Evolutionary conservation across 2,888 invertebrate genomes (phyloP).

Genomic region (Netelia inedita): DNA sequence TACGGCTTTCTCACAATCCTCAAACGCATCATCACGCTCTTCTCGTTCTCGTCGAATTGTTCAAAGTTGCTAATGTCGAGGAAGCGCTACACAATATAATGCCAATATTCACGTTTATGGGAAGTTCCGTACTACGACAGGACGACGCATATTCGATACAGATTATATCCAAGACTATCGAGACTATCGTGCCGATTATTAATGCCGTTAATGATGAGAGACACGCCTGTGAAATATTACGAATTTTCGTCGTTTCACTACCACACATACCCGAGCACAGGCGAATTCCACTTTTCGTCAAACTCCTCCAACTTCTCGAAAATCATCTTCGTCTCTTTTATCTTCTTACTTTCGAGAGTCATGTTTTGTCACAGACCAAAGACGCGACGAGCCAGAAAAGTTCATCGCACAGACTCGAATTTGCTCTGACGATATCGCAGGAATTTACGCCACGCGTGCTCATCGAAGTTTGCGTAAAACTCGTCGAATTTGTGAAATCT

Average conservation of each 20-base stretch:
- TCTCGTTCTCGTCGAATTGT: conserved; percentile 90
- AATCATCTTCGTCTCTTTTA: conserved; percentile 91
- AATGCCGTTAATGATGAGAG: conserved; percentile 83
- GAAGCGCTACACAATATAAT: conserved; percentile 93
- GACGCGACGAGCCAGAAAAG: conserved; percentile 70
- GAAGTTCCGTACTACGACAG: conserved; percentile 95
- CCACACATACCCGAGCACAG: conserved; percentile 97
- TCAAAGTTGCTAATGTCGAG: conserved; percentile 80
- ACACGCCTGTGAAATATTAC: conserved; percentile 89
- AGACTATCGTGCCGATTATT: conserved; percentile 95
- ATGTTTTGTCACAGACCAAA: conserved; percentile 86
- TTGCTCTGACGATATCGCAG: conserved; percentile 89
- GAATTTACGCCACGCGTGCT: conserved; percentile 89
- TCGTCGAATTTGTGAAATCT: conserved; percentile 89
- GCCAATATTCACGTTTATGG: conserved; percentile 99
- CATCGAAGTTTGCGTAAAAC: conserved; percentile 89
- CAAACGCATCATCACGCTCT: conserved; percentile 98
- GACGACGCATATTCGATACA: conserved; percentile 98
- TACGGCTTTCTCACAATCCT: conserved; percentile 96
- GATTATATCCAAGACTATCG: conserved; percentile 95
- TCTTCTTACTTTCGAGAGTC: conserved; percentile 90
- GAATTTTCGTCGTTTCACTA: conserved; percentile 96
- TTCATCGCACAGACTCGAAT: conserved; percentile 86
- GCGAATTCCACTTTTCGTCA: conserved; percentile 91
- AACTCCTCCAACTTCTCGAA: conserved; percentile 91